Evolutionary conservation across 1,140 invertebrate species (phyloP), one percentile per base, ranked within the genome.

Genomic region (Monomorium pharaonis): DNA sequence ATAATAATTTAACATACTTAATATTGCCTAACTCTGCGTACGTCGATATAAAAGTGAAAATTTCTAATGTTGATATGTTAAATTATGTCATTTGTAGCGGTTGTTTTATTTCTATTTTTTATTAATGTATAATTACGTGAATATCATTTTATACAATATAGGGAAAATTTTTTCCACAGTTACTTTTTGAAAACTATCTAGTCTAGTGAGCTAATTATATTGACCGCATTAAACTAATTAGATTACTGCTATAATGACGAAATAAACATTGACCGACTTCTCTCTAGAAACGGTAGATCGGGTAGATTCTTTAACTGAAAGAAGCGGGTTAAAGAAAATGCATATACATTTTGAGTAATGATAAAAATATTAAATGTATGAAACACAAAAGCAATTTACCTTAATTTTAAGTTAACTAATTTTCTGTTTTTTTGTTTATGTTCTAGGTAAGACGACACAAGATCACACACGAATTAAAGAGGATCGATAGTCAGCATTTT

Each of bases 371-470:
- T 12, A 47, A 67, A 67, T 37, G 27, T 62, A 30, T 14, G 0
- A 4, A 56, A 60, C 6, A 70, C 51, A 14, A 14, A 75, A 56
- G 0, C n/a, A 56, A 42, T 76, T 56, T 37, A 21, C 3, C 4
- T 0, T 49, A 21, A 56, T 0, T 58, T 5, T 2, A 24, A 58
- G n/a, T 54, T 16, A 18, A 37, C 21, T 67, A 80, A 80, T 80
- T 67, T 27, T 27, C 47, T 69, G n/a, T n/a, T 10, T 14, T 33
- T 18, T 47, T 7, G 3, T 78, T 69, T 54, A 37, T 69, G 47
- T 80, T 80, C 9, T 62, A 80, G 76, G 76, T 80, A 80, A 67
- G 76, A 69, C 21, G 37, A 67, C 37, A 47, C n/a, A n/a, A n/a
- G n/a, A n/a, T 16, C 16, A 21, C 7, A 27, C 16, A 4, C 14